Conservation (phyloP, 2,888 invertebrate genomes). For the Camponotus fellah region DNA sequence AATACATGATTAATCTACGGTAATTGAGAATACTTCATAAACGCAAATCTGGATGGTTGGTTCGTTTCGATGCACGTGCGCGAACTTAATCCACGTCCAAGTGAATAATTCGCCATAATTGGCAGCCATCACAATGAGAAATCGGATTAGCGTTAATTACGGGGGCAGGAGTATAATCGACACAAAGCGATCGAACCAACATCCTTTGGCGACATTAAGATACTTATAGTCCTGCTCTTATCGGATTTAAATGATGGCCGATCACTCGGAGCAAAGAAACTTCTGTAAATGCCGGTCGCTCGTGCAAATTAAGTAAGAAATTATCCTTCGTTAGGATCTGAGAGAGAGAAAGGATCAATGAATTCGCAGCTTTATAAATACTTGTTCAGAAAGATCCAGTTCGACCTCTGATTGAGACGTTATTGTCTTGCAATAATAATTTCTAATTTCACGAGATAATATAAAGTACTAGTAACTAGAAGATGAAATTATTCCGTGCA, state of each 20-base stretch:
- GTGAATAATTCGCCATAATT: slow-evolving; percentile 37
- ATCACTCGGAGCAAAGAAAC: not conserved
- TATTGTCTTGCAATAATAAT: not conserved
- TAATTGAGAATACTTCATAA: slow-evolving; percentile 36
- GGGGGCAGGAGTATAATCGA: not conserved
- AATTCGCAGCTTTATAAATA: not conserved
- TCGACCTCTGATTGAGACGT: not conserved
- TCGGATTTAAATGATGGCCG: not conserved
- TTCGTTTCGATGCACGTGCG: not conserved
- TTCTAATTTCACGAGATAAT: not conserved
- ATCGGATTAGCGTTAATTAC: slow-evolving; percentile 39
- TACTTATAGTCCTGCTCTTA: not conserved
- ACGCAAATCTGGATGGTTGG: slow-evolving; percentile 26
- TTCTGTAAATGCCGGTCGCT: not conserved
- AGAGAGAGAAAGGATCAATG: not conserved
- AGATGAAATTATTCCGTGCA: not conserved
- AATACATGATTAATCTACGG: not conserved
- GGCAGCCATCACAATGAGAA: slow-evolving; percentile 18
- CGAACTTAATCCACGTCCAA: slow-evolving; percentile 27
- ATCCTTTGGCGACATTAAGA: not conserved
- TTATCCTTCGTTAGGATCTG: not conserved
- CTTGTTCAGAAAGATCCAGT: not conserved
- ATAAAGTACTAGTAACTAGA: not conserved
- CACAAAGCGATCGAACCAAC: slow-evolving; percentile 2
- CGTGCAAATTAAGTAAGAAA: not conserved